Conservation (phyloP, 2,797 vertebrate species). For the Sebastes variabilis region DNA sequence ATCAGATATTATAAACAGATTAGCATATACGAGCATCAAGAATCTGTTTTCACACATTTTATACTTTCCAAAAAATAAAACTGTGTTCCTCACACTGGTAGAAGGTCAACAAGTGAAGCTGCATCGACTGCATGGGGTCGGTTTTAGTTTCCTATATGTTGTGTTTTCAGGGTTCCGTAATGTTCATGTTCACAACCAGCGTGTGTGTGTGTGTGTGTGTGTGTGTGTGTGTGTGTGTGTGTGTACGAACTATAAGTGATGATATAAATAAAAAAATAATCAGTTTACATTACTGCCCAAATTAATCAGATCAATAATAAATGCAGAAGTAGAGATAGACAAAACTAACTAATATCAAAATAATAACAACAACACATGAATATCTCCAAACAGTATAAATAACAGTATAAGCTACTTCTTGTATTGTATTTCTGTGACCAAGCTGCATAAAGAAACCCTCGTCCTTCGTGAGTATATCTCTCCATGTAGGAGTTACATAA, state of each 20-base stretch:
- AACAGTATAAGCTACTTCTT: too few species aligned
- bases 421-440: too few species aligned
- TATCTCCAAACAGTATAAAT: too few species aligned
- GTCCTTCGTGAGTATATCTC: neutral
- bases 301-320: too few species aligned
- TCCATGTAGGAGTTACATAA: neutral
- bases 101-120: neutral
- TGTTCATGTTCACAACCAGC: neutral
- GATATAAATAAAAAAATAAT: neutral
- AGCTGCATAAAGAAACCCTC: too few species aligned
- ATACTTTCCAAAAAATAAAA: neutral
- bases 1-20: conserved; percentile 36
- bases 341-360: too few species aligned
- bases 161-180: neutral
- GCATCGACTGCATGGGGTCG: neutral
- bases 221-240: neutral
- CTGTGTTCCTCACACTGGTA: neutral
- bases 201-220: too few species aligned
- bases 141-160: neutral
- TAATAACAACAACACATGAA: too few species aligned
- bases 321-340: too few species aligned
- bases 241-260: neutral
- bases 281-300: neutral
- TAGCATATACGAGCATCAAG: neutral
- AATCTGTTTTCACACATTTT: conserved; percentile 2